Conservation (phyloP, 2,888 invertebrate species). For the Pseudococcus longispinus region DNA sequence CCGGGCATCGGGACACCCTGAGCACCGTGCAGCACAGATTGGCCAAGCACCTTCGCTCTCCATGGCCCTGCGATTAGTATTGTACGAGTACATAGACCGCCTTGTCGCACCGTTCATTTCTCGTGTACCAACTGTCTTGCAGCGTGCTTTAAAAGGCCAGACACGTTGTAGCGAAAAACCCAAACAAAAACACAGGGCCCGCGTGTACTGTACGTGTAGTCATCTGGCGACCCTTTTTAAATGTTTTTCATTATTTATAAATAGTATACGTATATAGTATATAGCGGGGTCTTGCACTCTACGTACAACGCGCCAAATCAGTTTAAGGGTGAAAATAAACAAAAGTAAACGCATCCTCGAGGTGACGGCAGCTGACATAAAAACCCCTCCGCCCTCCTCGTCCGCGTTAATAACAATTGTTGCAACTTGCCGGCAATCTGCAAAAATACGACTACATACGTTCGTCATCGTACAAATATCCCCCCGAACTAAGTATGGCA, state of each 20-base stretch:
- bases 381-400: background rate
- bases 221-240: conserved; percentile 33
- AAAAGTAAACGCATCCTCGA: conserved; percentile 49
- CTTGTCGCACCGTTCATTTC: background rate
- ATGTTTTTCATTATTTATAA: conserved; percentile 35
- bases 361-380: conserved; percentile 44
- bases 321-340: conserved; percentile 51
- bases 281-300: background rate
- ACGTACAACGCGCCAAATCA: conserved; percentile 21
- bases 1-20: background rate
- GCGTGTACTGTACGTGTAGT: background rate
- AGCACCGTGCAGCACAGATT: background rate
- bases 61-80: background rate
- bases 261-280: background rate
- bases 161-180: conserved; percentile 15
- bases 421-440: conserved; percentile 28
- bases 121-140: background rate
- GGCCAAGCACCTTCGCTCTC: background rate
- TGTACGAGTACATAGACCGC: background rate
- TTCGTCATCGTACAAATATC: background rate
- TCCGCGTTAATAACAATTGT: conserved; percentile 35
- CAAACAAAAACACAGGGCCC: conserved; percentile 23
- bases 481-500: background rate
- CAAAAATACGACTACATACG: conserved; percentile 10
- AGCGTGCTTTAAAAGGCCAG: background rate